Conservation (phyloP, 1,140 invertebrate genomes). For the Papilio polytes region DNA sequence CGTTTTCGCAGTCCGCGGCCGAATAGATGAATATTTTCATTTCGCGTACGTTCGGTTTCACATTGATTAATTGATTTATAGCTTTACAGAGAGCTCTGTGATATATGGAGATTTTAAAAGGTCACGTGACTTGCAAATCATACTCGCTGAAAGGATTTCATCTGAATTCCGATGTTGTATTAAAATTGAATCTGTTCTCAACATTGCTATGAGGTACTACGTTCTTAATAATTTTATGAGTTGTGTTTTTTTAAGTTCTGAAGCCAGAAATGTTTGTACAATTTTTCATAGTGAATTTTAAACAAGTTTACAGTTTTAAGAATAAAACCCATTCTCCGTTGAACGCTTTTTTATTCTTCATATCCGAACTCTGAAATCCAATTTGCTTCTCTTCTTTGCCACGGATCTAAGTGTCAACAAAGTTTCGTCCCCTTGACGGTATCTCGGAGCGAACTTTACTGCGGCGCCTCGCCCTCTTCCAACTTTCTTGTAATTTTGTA, state of each 20-base stretch:
- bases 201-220: neutral
- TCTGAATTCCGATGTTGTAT: neutral
- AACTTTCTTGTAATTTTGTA: constrained; percentile 41
- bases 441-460: constrained; percentile 34
- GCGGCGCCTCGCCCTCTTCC: constrained; percentile 30
- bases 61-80: constrained; percentile 23
- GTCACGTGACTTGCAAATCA: constrained; percentile 18
- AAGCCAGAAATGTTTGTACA: neutral
- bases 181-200: neutral
- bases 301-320: constrained; percentile 21
- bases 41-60: constrained; percentile 10
- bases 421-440: constrained; percentile 40
- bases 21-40: constrained; percentile 25
- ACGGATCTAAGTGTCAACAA: constrained; percentile 40
- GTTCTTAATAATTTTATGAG: neutral
- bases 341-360: constrained; percentile 40
- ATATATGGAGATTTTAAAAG: constrained; percentile 15
- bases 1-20: neutral
- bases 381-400: constrained; percentile 41
- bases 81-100: neutral
- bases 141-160: neutral
- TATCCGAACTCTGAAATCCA: constrained; percentile 40
- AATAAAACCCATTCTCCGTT: constrained; percentile 32
- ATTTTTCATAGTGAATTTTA: constrained; percentile 3
- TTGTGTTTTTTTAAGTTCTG: too few species aligned